Conservation (phyloP, 2,888 invertebrate genomes). For the Cyaniris semiargus region DNA sequence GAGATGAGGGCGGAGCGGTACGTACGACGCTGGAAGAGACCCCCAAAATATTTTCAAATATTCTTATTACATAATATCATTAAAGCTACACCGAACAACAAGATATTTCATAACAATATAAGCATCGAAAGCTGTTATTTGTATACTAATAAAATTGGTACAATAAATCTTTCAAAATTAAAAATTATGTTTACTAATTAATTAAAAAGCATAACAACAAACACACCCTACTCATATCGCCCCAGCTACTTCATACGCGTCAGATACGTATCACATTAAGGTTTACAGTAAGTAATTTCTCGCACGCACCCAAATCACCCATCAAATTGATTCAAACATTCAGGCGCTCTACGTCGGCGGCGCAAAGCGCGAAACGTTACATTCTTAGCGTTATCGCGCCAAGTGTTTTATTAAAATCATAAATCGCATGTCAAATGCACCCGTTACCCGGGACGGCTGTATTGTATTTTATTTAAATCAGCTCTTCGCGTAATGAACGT, state of each 20-base stretch:
- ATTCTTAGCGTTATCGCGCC: constrained; percentile 62
- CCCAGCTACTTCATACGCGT: background rate
- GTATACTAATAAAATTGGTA: background rate
- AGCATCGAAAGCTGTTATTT: background rate
- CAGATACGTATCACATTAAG: constrained; percentile 12
- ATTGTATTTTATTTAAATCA: constrained; percentile 68
- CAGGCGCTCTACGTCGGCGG: background rate
- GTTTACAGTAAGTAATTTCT: constrained; percentile 1
- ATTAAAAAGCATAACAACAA: background rate
- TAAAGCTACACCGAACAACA: background rate
- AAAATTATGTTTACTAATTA: background rate
- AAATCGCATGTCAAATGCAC: constrained; percentile 78
- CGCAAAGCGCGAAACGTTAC: constrained; percentile 55
- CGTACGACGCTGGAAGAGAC: background rate
- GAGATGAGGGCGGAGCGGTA: constrained; percentile 48
- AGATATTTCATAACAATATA: background rate
- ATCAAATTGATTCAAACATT: constrained; percentile 13
- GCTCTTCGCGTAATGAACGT: constrained; percentile 44
- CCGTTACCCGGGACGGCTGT: constrained; percentile 66
- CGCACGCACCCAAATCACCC: background rate
- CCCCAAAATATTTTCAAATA: no score
- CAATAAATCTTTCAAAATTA: background rate
- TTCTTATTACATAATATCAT: background rate
- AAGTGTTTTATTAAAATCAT: constrained; percentile 78
- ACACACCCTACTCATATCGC: background rate